Base-by-base conservation (phyloP, 2,888 invertebrate genomes). In the Octonoba sinensis region DNA sequence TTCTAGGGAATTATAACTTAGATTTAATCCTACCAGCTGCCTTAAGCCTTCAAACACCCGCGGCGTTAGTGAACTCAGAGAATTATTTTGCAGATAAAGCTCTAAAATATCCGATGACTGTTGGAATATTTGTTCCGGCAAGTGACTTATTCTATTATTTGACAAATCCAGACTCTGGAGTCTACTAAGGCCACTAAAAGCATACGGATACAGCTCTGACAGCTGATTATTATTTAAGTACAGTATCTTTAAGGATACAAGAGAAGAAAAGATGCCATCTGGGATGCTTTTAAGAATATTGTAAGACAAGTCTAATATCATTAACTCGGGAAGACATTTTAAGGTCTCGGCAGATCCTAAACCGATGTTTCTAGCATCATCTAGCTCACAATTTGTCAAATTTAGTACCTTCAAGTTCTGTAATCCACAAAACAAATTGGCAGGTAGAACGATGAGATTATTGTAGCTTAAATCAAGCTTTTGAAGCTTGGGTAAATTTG, bases 11-110 rank as follows among this genome's bases (percentile, higher is more conserved):
- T 96, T 96, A 83, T 91, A 88, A 54, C 92, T 91, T 70, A 96
- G 88, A 86, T 92, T 91, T 16, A 95, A 88, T 24, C 87, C 90
- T 85, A 90, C 89, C 84, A 95, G 88, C 78, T 91, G 90, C 1
- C 88, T 77, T 49, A 88, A 84, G 12, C 87, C 87, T 56, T 85
- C 83, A 60, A 97, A 94, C 74, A 96, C 91, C 85, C 93, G 94
- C 0, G 95, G 94, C 85, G 95, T 94, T 85, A 96, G 91, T 62
- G 94, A 93, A 88, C 93, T 93, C 86, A 97, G 93, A 46, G 95
- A 95, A 91, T 96, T 96, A 89, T 96, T 96, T 89, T 95, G 95
- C 88, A 96, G 90, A 89, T 95, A 94, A 87, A 96, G 93, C 90
- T 96, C 96, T 90, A 94, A 94, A 86, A 96, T 90, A 85, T 93